These are phyloP conservation scores for Drosophila maculinotata DNA, from an alignment of 2,888 invertebrate genomes.

Conservation along the genomic window DNA sequence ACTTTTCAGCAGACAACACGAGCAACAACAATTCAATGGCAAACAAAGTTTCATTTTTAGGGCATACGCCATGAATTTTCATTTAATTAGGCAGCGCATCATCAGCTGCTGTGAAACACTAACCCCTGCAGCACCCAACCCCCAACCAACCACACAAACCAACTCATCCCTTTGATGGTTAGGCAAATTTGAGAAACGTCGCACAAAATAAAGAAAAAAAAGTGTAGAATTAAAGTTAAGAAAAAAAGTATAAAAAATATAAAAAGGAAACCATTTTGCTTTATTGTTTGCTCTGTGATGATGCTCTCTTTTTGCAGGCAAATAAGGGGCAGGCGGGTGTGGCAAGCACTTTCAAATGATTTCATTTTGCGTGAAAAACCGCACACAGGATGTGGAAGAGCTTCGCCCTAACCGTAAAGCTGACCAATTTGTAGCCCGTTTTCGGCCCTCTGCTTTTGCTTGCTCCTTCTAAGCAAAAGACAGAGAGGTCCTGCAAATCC, in stretches of 20 bases:
- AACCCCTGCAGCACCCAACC: constrained; percentile 3
- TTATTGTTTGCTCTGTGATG: constrained; percentile 68
- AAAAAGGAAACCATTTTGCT: constrained; percentile 58
- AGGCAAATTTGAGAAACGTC: constrained; percentile 60
- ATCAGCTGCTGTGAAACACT: constrained; percentile 40
- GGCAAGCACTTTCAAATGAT: constrained; percentile 73
- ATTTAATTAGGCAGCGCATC: constrained; percentile 74
- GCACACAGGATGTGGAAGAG: constrained; percentile 49
- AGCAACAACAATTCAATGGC: constrained; percentile 46
- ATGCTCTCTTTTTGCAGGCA: constrained; percentile 35
- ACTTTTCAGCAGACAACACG: constrained; percentile 45
- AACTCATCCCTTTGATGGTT: constrained; percentile 69
- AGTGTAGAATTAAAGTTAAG: constrained; percentile 20
- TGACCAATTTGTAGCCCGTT: constrained; percentile 67
- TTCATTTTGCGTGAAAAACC: constrained; percentile 71
- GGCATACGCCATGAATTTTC: constrained; percentile 76
- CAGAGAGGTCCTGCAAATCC: constrained; percentile 39
- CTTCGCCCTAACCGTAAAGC: constrained; percentile 34
- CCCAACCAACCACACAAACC: constrained; percentile 12
- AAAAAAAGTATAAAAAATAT: constrained; percentile 13
- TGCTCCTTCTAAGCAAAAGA: constrained; percentile 31
- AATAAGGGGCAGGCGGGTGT: not conserved
- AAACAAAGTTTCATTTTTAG: constrained; percentile 59
- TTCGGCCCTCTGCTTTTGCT: constrained; percentile 26
- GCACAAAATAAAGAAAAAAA: constrained; percentile 14